Conservation (phyloP, 2,888 invertebrate species). For the Mystacides longicornis region DNA sequence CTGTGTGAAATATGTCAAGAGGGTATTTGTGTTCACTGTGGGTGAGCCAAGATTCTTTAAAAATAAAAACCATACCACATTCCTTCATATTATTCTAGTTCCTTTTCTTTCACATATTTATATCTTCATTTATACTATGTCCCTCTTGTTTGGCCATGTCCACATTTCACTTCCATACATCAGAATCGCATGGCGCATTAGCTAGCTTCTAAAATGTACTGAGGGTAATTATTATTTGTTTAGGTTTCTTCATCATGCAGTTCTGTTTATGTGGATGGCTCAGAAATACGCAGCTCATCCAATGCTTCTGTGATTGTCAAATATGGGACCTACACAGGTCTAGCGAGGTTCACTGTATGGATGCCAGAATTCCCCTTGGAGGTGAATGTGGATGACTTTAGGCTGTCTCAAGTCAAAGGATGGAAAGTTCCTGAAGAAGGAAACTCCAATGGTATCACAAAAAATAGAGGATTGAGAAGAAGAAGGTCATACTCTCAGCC, state of each 20-base stretch:
- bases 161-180: too few species aligned
- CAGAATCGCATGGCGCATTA: too few species aligned
- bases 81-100: too few species aligned
- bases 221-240: constrained; percentile 22
- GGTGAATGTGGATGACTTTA: constrained; percentile 79
- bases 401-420: constrained; percentile 71
- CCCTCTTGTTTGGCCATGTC: too few species aligned
- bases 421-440: constrained; percentile 86
- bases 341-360: constrained; percentile 90
- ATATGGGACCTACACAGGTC: constrained; percentile 83
- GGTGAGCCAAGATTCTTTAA: too few species aligned
- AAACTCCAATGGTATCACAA: constrained; percentile 37
- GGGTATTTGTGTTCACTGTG: too few species aligned
- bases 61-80: too few species aligned
- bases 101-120: too few species aligned
- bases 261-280: constrained; percentile 92
- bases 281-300: constrained; percentile 88
- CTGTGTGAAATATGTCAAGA: too few species aligned
- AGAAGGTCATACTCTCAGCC: constrained; percentile 35
- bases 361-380: constrained; percentile 93
- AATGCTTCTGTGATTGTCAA: constrained; percentile 91
- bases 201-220: too few species aligned
- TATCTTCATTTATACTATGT: too few species aligned
- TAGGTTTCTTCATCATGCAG: constrained; percentile 95
- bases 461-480: constrained; percentile 52